phyloP scores from a whole-genome alignment of 2,888 invertebrate species.

The Xanthorhoe designata region DNA sequence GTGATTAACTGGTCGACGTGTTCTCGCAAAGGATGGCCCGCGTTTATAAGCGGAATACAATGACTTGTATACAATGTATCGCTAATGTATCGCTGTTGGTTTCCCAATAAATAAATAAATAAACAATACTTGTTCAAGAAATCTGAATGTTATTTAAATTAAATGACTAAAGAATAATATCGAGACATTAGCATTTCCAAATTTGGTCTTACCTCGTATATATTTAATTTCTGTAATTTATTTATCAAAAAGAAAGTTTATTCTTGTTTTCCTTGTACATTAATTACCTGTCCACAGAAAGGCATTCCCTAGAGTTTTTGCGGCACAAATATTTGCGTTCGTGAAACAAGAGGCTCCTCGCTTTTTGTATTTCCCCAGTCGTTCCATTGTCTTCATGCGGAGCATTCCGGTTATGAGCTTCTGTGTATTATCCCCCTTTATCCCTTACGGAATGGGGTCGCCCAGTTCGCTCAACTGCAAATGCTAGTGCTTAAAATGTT shows the following conservation, averaged over 20 bases:
- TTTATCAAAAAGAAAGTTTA: constrained; percentile 26
- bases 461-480: constrained; percentile 25
- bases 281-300: constrained; percentile 37
- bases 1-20: constrained; percentile 41
- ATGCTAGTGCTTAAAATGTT: constrained; percentile 40
- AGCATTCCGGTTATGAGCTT: constrained; percentile 43
- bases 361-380: constrained; percentile 45
- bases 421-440: constrained; percentile 41
- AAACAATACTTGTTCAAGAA: constrained; percentile 10
- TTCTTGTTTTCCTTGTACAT: constrained; percentile 29
- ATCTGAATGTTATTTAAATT: constrained; percentile 9
- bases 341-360: constrained; percentile 41
- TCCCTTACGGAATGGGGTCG: constrained; percentile 38
- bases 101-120: too few species aligned
- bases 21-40: constrained; percentile 31
- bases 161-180: not conserved
- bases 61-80: constrained; percentile 19
- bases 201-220: constrained; percentile 21
- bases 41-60: constrained; percentile 18
- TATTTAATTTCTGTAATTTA: constrained; percentile 30
- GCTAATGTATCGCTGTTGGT: too few species aligned
- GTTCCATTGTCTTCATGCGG: constrained; percentile 44
- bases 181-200: constrained; percentile 17
- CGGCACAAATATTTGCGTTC: constrained; percentile 43
- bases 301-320: constrained; percentile 40